Evolutionary conservation across 2,888 invertebrate genomes (phyloP), one percentile per base, ranked within the genome.

Genomic region (Didymodactylos carnosus): DNA sequence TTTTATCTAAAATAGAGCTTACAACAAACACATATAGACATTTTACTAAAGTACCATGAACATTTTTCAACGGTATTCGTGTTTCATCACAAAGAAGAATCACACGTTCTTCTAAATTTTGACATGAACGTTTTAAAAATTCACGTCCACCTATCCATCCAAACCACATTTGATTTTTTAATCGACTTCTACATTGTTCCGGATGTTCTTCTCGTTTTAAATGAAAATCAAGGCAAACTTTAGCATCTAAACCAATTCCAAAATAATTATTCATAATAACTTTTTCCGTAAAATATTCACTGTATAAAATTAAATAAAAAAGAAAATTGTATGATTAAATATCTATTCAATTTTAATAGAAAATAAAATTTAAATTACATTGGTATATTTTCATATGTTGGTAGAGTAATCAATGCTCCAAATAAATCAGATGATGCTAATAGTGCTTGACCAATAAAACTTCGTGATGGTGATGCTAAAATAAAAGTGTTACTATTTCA

Each of bases 191-290:
- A 83, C 93, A 94, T 82, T 94, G 94, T 81, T 95, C 94, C 0
- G 95, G 94, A 84, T 94, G 93, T 80, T 94, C 94, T 81, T 95
- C 94, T 40, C 95, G 87, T 83, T 94, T 95, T 80, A 93, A 91
- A 83, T 95, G 94, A 82, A 97, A 97, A 82, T 95, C 95, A 69
- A 95, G 85, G 0, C 94, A 91, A 73, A 97, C 94, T 84, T 97
- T 95, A 0, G 95, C 95, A 84, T 97, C 95, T 76, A 97, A 91
- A 0, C 95, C 95, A 80, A 97, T 95, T 0, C 95, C 95, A 82
- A 95, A 95, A 82, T 97, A 97, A 82, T 97, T 97, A 84, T 95
- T 97, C 95, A 97, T 95, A 2, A 94, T 94, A 80, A 92, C 92
- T 78, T 90, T 89, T 84, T 97, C 95, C 79, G 90, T 90, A 83